Conservation (phyloP, 2,113 vertebrate genomes). For the Salvelinus alpinus region DNA sequence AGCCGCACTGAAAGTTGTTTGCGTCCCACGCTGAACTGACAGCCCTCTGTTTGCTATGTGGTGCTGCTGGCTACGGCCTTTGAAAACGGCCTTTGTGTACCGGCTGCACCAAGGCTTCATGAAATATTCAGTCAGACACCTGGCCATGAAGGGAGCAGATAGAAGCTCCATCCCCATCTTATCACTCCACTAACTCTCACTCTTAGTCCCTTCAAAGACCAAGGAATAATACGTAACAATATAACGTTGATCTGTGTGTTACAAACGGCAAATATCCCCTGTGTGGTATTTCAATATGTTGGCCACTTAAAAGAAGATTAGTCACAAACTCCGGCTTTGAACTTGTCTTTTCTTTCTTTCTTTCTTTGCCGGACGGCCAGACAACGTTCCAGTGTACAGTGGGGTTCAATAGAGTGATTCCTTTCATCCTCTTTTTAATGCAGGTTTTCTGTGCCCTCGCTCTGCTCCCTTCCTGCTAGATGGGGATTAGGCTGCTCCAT, state of each 20-base stretch:
- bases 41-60: conserved; percentile 63
- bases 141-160: conserved; percentile 51
- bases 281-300: no score
- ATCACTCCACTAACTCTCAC: no score
- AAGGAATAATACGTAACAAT: no score
- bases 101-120: conserved; percentile 47
- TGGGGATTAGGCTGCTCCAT: conserved; percentile 18
- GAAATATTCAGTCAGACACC: conserved; percentile 73
- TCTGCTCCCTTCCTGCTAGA: conserved; percentile 21
- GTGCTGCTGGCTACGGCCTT: conserved; percentile 38
- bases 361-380: neutral
- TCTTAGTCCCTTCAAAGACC: no score
- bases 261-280: conserved; percentile 1
- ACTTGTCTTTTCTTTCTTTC: neutral
- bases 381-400: neutral
- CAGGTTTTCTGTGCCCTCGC: no score
- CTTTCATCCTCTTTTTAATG: no score
- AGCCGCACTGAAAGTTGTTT: conserved; percentile 62
- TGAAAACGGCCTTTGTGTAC: conserved; percentile 65
- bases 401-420: no score
- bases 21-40: conserved; percentile 60
- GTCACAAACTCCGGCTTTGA: no score
- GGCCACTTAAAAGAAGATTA: no score
- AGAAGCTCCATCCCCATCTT: no score
- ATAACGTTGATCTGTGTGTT: no score